Percentiles rank a stretch among this genome's conserved stretches.
Conservation (phyloP, 1,140 invertebrate species). For the Daktulosphaira vitifoliae region DNA sequence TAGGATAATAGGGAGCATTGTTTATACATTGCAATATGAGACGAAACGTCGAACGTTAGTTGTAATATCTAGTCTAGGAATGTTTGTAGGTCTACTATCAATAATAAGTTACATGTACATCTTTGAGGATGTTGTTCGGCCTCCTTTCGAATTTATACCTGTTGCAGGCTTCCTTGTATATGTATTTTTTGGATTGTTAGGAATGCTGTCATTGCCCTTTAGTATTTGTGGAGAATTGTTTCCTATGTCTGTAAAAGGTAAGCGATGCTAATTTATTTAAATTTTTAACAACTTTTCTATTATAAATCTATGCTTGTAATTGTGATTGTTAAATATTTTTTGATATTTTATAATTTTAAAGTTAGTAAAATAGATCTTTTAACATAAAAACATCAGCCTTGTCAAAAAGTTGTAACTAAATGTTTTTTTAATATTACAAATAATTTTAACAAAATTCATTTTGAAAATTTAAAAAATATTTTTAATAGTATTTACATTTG, state of each 20-base stretch:
- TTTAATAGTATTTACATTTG: no score
- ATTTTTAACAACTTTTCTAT: no score
- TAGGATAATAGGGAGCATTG: slow-evolving; percentile 45
- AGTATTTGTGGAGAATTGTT: slow-evolving; percentile 64
- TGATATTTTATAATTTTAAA: no score
- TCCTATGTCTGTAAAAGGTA: slow-evolving; percentile 54
- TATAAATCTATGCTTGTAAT: no score
- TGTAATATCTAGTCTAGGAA: slow-evolving; percentile 54
- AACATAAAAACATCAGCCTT: no score
- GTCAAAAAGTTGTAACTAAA: no score
- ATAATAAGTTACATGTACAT: slow-evolving; percentile 45
- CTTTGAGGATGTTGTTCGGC: slow-evolving; percentile 41
- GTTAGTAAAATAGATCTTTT: no score
- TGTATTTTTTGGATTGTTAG: slow-evolving; percentile 59
- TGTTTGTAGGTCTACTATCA: slow-evolving; percentile 47
- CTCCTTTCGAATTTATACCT: slow-evolving; percentile 49
- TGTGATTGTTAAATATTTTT: no score
- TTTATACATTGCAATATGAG: slow-evolving; percentile 58
- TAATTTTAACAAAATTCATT: no score
- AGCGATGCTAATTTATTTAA: slow-evolving; percentile 52
- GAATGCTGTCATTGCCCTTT: slow-evolving; percentile 56
- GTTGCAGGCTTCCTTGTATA: slow-evolving; percentile 55
- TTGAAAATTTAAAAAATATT: no score
- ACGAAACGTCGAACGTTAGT: slow-evolving; percentile 53
- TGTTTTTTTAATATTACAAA: no score